These are phyloP conservation scores for Eublepharis macularius DNA, from an alignment of 2,113 vertebrate species.

Conservation along the genomic window DNA sequence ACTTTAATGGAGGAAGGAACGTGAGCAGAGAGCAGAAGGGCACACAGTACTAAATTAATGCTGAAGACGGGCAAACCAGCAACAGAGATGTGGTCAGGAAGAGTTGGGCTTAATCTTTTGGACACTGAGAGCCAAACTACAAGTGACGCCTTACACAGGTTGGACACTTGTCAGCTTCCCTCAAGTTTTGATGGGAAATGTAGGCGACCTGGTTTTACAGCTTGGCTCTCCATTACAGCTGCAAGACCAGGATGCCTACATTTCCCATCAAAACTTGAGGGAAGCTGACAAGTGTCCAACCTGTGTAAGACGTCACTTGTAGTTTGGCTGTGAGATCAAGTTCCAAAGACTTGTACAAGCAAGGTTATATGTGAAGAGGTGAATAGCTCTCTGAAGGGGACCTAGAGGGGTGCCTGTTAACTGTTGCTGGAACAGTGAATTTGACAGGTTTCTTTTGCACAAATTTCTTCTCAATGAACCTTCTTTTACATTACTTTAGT, in stretches of 20 bases:
- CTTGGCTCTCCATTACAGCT: too few relatives aligned
- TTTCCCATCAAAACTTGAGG: too few relatives aligned
- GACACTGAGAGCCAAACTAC: too few relatives aligned
- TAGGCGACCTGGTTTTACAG: too few relatives aligned
- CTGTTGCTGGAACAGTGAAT: neutral
- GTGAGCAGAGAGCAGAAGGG: neutral
- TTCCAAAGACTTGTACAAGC: neutral
- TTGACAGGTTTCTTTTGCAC: neutral
- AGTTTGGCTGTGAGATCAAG: too few relatives aligned
- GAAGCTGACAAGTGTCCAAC: too few relatives aligned
- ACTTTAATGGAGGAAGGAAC: neutral
- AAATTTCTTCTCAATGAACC: neutral
- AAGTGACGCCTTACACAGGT: too few relatives aligned
- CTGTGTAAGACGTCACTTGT: too few relatives aligned
- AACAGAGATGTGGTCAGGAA: neutral
- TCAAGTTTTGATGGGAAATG: too few relatives aligned
- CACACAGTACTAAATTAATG: neutral
- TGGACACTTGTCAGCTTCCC: too few relatives aligned
- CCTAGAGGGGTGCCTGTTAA: too few relatives aligned
- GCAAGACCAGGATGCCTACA: too few relatives aligned
- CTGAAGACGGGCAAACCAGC: neutral
- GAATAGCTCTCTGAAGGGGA: neutral
- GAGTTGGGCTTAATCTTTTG: neutral
- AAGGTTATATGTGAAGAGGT: neutral
- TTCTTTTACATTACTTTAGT: slow-evolving; percentile 58